Evolutionary conservation across 35 echinoderm and acorn worm genomes (phyloP).

Genomic region (Lytechinus variegatus): DNA sequence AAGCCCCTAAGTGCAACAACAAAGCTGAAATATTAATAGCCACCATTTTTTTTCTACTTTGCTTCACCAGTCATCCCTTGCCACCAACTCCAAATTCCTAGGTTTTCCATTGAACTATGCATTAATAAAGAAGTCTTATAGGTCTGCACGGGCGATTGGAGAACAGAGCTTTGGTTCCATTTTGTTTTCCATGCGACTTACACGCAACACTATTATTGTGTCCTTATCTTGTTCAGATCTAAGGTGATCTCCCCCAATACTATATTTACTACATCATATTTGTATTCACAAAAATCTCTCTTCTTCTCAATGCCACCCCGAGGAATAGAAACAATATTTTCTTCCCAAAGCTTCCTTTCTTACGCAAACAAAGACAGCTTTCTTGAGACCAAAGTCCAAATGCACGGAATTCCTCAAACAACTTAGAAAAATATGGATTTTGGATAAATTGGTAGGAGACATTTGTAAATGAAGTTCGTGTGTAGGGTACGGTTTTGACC

Average conservation of each 20-base stretch:
- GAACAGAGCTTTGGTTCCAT: background rate
- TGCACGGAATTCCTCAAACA: background rate
- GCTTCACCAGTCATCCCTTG: background rate
- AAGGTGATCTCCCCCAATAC: background rate
- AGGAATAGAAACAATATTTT: background rate
- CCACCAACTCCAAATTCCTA: background rate
- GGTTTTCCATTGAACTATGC: background rate
- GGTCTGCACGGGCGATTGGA: background rate
- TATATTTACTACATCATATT: background rate
- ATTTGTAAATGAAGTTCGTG: background rate
- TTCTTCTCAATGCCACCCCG: background rate
- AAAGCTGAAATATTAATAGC: background rate
- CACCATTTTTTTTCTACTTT: background rate
- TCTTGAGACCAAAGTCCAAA: background rate
- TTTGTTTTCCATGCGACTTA: background rate
- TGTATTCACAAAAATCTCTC: background rate
- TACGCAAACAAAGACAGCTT: background rate
- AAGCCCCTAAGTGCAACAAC: background rate
- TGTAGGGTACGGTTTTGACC: too few species aligned
- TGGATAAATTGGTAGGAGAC: background rate
- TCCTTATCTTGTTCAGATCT: background rate
- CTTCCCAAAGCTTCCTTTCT: background rate
- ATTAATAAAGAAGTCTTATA: background rate
- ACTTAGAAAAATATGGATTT: background rate
- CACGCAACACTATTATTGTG: background rate